A percentile compares a stretch with the other conserved stretches of the same genome.
Evolutionary conservation across 2,797 vertebrate species (phyloP).

Genomic region (Tarsius wallacei): DNA sequence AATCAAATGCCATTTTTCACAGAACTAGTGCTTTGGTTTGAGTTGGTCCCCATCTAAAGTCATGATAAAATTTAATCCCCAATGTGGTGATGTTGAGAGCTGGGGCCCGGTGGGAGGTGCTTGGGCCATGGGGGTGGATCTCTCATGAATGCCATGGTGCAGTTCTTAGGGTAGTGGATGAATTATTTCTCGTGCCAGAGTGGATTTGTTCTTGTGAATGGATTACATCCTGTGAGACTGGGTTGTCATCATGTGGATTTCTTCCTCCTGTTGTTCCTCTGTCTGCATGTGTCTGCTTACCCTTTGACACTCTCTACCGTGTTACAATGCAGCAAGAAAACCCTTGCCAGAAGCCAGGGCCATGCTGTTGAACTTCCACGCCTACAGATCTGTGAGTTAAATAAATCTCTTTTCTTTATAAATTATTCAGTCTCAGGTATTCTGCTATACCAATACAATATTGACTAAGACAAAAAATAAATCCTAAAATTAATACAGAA

Average conservation of each 20-base stretch:
- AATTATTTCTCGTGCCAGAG: neutral
- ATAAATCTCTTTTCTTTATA: neutral
- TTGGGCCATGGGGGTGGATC: neutral
- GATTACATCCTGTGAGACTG: neutral
- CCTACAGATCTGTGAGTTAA: neutral
- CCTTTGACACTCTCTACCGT: neutral
- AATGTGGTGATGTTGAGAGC: neutral
- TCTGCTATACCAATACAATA: neutral
- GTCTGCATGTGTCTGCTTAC: neutral
- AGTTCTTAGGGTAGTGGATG: neutral
- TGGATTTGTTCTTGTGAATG: neutral
- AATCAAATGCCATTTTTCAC: neutral
- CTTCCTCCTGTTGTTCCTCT: neutral
- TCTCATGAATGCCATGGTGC: neutral
- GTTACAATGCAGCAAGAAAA: neutral
- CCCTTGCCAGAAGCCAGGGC: neutral
- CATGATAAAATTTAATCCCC: neutral
- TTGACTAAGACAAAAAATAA: neutral
- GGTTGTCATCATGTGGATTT: neutral
- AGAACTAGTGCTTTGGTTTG: neutral
- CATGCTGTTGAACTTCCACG: neutral
- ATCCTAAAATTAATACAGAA: neutral
- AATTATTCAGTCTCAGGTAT: neutral
- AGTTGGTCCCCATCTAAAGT: neutral
- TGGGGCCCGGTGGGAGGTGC: neutral